Percentiles rank a stretch among this genome's conserved stretches.
Conservation (phyloP, 2,888 invertebrate species). For the Asteroscopus sphinx region DNA sequence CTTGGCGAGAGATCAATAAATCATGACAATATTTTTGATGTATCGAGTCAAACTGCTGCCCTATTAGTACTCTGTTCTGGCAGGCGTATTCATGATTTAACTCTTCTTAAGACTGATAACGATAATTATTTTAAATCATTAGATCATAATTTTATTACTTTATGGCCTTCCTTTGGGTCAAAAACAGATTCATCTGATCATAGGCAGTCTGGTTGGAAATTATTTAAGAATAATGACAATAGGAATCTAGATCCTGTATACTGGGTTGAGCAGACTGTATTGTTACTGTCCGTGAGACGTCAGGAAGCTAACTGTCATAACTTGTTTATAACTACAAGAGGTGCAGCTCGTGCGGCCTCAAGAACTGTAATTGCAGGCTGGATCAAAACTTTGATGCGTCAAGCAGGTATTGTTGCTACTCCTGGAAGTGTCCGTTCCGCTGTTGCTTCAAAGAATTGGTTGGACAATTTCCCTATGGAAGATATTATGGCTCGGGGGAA, state of each 20-base stretch:
- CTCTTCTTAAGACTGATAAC: neutral
- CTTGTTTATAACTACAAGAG: conserved; percentile 1
- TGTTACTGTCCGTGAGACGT: neutral
- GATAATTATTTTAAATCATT: neutral
- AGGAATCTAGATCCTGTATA: neutral
- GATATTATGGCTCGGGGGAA: conserved; percentile 4
- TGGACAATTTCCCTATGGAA: neutral
- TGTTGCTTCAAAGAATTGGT: conserved; percentile 2
- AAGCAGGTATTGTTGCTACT: conserved; percentile 1
- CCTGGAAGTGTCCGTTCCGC: neutral
- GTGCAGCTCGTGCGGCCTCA: conserved; percentile 3
- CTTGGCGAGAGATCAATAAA: neutral
- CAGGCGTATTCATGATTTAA: conserved; percentile 13
- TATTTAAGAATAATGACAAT: neutral
- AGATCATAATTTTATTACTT: neutral
- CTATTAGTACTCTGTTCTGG: conserved; percentile 16
- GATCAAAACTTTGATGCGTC: conserved; percentile 2
- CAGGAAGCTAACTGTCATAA: neutral
- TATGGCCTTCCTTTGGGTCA: conserved; percentile 8
- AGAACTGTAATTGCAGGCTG: conserved; percentile 4
- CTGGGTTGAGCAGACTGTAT: conserved; percentile 1
- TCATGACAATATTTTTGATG: neutral
- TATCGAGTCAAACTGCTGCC: neutral
- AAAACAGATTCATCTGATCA: conserved; percentile 3
- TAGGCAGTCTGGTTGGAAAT: conserved; percentile 6